Evolutionary conservation across 2,888 invertebrate genomes (phyloP).

Genomic region (Acanthoscelides obtectus): DNA sequence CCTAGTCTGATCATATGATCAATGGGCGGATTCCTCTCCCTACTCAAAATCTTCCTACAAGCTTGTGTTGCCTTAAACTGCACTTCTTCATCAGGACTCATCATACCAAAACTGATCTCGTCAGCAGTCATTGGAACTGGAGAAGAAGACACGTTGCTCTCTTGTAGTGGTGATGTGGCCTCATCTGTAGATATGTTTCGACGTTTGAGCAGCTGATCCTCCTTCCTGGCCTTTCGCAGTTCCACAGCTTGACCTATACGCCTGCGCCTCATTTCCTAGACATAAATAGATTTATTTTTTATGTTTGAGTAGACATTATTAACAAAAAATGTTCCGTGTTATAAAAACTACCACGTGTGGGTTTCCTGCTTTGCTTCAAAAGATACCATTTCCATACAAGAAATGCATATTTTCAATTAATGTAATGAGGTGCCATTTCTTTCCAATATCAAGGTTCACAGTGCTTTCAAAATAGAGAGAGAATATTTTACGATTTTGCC

Average conservation of each 20-base stretch:
- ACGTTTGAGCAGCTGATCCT: conserved; percentile 88
- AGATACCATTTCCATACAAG: too few species aligned
- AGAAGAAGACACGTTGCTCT: conserved; percentile 44
- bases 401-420: too few species aligned
- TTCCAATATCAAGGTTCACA: too few species aligned
- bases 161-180: conserved; percentile 51
- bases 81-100: conserved; percentile 56
- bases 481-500: too few species aligned
- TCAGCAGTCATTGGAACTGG: conserved; percentile 56
- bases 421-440: too few species aligned
- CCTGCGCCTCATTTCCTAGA: conserved; percentile 85
- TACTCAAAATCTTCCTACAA: conserved; percentile 82
- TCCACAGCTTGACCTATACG: conserved; percentile 87
- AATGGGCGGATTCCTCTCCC: conserved; percentile 88
- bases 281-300: too few species aligned
- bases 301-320: too few species aligned
- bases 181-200: conserved; percentile 69
- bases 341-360: too few species aligned
- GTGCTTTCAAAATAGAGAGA: too few species aligned
- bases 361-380: too few species aligned
- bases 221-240: conserved; percentile 87
- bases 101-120: conserved; percentile 70
- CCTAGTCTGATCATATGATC: conserved; percentile 78
- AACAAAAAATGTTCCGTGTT: too few species aligned
- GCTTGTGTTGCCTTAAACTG: conserved; percentile 73